A percentile compares a stretch with the other conserved stretches of the same genome.
Evolutionary conservation across 2,888 invertebrate species (phyloP).

Genomic region (Drosophila anomalata): DNA sequence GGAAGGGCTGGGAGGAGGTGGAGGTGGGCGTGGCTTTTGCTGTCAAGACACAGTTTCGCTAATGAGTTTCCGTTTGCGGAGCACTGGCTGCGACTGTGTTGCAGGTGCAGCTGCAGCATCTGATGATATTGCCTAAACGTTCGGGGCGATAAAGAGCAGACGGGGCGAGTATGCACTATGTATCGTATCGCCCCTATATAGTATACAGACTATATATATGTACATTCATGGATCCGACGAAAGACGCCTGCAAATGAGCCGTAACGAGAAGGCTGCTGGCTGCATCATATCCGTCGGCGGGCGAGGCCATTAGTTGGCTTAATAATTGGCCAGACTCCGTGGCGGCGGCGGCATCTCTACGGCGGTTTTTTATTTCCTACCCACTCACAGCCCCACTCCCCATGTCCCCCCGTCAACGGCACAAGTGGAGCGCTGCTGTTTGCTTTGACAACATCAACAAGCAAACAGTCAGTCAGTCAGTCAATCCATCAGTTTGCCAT

Average conservation of each 20-base stretch:
- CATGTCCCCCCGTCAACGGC: conserved; percentile 36
- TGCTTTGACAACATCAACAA: conserved; percentile 59
- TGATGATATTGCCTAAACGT: conserved; percentile 10
- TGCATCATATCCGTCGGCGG: conserved; percentile 53
- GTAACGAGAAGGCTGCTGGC: conserved; percentile 31
- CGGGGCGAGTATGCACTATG: neutral
- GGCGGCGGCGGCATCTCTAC: conserved; percentile 12
- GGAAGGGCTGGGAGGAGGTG: conserved; percentile 41
- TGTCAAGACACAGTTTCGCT: conserved; percentile 71
- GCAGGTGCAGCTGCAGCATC: conserved; percentile 23
- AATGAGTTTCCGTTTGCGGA: conserved; percentile 72
- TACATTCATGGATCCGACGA: conserved; percentile 8
- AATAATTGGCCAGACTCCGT: conserved; percentile 65
- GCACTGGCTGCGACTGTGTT: conserved; percentile 10
- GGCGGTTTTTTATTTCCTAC: conserved; percentile 60
- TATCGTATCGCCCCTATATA: neutral
- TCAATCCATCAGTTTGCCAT: conserved; percentile 74
- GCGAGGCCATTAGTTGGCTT: conserved; percentile 64
- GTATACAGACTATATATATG: neutral
- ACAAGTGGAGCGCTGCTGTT: conserved; percentile 42
- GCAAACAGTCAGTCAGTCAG: conserved; percentile 55
- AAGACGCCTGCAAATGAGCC: conserved; percentile 40
- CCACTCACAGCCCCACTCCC: neutral
- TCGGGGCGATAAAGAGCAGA: conserved; percentile 21
- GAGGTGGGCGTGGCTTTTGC: conserved; percentile 5